Conservation (phyloP, 1,140 invertebrate species). For the Brachionus rubens region DNA sequence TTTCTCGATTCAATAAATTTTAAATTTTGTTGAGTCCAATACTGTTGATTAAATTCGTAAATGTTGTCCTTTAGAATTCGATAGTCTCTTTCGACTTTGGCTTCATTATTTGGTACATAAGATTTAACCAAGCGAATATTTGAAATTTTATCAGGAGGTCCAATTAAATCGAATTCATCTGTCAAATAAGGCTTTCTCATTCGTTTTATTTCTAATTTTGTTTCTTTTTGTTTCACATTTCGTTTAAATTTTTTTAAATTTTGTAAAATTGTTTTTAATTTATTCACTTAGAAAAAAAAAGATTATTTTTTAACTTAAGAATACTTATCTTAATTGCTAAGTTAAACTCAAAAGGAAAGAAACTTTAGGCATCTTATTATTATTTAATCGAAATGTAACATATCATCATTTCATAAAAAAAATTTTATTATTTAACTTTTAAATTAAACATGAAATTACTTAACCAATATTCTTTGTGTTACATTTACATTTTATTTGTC, state of each 20-base stretch:
- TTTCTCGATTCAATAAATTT: constrained; percentile 33
- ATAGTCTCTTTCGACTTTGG: constrained; percentile 2
- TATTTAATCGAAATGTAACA: no score
- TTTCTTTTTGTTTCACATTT: background rate
- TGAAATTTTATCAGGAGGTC: constrained; percentile 28
- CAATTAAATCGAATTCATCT: constrained; percentile 17
- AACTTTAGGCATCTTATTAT: no score
- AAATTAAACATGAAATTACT: no score
- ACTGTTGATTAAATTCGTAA: constrained; percentile 35
- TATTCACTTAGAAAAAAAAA: constrained; percentile 7
- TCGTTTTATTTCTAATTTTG: background rate
- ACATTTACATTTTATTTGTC: no score
- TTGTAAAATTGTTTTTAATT: no score
- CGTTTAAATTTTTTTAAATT: background rate
- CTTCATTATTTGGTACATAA: constrained; percentile 1
- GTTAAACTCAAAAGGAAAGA: no score
- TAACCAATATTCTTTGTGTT: no score
- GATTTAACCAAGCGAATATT: background rate
- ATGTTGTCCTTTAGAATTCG: constrained; percentile 17
- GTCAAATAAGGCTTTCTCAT: background rate
- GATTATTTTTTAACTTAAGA: no score
- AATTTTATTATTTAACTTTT: no score
- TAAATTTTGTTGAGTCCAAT: constrained; percentile 43
- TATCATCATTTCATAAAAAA: no score
- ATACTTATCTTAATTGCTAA: no score